Percentiles rank a stretch among this genome's conserved stretches.
Evolutionary conservation across 2,113 vertebrate species (phyloP).

Genomic region (Forbesichthys agassizii): DNA sequence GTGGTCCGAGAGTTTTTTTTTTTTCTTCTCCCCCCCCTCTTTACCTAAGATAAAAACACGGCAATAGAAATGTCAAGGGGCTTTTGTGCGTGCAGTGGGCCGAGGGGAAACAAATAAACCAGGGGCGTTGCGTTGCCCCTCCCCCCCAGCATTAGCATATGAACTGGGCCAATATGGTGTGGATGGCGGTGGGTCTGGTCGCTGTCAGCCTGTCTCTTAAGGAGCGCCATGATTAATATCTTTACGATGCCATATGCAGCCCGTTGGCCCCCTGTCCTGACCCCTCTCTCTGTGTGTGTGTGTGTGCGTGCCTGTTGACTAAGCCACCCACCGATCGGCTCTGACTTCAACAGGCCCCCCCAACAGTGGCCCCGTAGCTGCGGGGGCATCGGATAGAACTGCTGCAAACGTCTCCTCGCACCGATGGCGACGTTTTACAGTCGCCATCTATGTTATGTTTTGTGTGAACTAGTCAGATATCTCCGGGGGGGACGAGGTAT

Average conservation of each 20-base stretch:
- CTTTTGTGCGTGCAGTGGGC: slow-evolving; percentile 75
- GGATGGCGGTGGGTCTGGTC: slow-evolving; percentile 78
- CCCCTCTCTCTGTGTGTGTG: slow-evolving; percentile 38
- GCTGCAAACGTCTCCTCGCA: not conserved
- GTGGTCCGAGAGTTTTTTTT: slow-evolving; percentile 45
- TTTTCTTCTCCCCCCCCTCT: slow-evolving; percentile 32
- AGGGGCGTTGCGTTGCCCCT: slow-evolving; percentile 76
- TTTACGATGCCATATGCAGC: slow-evolving; percentile 94
- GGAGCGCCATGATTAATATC: slow-evolving; percentile 93
- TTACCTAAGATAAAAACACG: slow-evolving; percentile 79
- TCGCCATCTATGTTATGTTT: too few species aligned
- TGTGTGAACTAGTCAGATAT: too few species aligned
- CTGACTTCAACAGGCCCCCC: slow-evolving; percentile 35
- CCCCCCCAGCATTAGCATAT: slow-evolving; percentile 89
- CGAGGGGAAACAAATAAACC: slow-evolving; percentile 78
- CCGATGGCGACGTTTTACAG: too few species aligned
- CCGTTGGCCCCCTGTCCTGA: slow-evolving; percentile 78
- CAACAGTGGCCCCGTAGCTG: not conserved
- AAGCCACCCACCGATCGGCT: slow-evolving; percentile 68
- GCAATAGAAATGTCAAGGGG: slow-evolving; percentile 79
- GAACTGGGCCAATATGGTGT: slow-evolving; percentile 85
- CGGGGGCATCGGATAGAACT: not conserved
- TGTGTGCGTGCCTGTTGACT: slow-evolving; percentile 46
- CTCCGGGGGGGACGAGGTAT: too few species aligned
- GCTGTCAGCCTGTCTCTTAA: slow-evolving; percentile 89